A percentile compares a stretch with the other conserved stretches of the same genome.
These are phyloP conservation scores for Oxyruncus cristatus DNA, from an alignment of 2,113 vertebrate species.

Conservation along the genomic window DNA sequence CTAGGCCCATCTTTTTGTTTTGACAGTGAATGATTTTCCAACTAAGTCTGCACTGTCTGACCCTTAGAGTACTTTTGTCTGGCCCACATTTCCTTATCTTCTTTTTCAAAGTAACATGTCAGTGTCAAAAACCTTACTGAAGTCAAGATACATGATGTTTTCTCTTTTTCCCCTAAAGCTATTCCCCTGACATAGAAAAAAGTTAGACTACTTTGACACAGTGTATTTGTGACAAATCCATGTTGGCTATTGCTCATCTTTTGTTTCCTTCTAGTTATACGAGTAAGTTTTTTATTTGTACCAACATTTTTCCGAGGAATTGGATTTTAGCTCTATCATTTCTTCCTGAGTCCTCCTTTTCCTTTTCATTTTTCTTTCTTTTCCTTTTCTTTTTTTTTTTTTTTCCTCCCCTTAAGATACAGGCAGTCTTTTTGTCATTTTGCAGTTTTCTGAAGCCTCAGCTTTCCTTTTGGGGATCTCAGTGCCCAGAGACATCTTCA, in stretches of 20 bases:
- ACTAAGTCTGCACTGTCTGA: not conserved
- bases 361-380: fast-evolving
- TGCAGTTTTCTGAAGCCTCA: not conserved
- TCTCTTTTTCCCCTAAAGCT: not conserved
- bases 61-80: not conserved
- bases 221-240: not conserved
- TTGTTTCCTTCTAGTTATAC: not conserved
- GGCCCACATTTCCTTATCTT: not conserved
- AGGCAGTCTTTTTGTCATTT: not conserved
- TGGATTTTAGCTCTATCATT: not conserved
- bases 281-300: not conserved
- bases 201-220: not conserved
- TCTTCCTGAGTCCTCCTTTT: not conserved
- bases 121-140: slow-evolving; percentile 1
- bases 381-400: not conserved
- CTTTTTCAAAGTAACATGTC: not conserved
- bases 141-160: not conserved
- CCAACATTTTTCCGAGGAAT: not conserved
- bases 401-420: not conserved
- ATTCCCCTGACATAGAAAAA: not conserved
- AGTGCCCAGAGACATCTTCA: not conserved
- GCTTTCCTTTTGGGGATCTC: not conserved
- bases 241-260: not conserved
- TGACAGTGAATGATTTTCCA: not conserved
- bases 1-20: not conserved